Percentiles rank a stretch among this genome's conserved stretches.
Conservation (phyloP, 2,888 invertebrate species). For the Sinelater perroti region DNA sequence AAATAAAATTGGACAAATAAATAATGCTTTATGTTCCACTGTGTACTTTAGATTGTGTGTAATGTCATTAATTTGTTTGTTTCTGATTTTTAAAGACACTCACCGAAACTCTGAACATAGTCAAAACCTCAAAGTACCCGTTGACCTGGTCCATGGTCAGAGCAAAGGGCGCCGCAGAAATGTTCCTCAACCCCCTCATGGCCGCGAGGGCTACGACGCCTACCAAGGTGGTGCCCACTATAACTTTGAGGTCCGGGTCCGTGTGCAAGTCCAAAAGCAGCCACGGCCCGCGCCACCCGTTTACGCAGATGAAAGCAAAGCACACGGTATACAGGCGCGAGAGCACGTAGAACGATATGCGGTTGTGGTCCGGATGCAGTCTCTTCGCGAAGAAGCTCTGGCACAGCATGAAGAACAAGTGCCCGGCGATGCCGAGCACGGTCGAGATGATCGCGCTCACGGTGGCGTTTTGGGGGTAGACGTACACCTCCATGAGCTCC, state of each 20-base stretch:
- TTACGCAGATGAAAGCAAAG: slow-evolving; percentile 84
- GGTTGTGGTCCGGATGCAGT: slow-evolving; percentile 73
- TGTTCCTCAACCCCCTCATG: slow-evolving; percentile 78
- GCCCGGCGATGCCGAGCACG: slow-evolving; percentile 74
- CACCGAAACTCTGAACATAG: slow-evolving; percentile 84
- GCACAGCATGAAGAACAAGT: slow-evolving; percentile 73
- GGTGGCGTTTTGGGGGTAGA: slow-evolving; percentile 69
- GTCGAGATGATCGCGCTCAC: slow-evolving; percentile 75
- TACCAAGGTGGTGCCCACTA: slow-evolving; percentile 71
- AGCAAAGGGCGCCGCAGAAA: slow-evolving; percentile 83
- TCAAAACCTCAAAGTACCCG: slow-evolving; percentile 85
- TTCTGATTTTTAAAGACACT: too few relatives aligned
- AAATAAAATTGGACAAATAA: too few relatives aligned
- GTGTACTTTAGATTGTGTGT: too few relatives aligned
- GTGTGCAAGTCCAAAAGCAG: slow-evolving; percentile 77
- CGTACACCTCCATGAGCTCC: slow-evolving; percentile 78
- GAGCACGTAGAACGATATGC: slow-evolving; percentile 73
- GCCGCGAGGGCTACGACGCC: slow-evolving; percentile 74
- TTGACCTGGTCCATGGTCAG: slow-evolving; percentile 77
- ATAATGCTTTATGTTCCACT: too few relatives aligned
- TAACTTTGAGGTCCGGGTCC: slow-evolving; percentile 66
- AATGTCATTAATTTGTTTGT: too few relatives aligned
- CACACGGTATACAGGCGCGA: slow-evolving; percentile 79
- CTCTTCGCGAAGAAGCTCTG: slow-evolving; percentile 70
- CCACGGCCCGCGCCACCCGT: slow-evolving; percentile 90